A percentile compares a stretch with the other conserved stretches of the same genome.
phyloP scores from a whole-genome alignment of 2,113 vertebrate genomes.

The Salvelinus namaycush region DNA sequence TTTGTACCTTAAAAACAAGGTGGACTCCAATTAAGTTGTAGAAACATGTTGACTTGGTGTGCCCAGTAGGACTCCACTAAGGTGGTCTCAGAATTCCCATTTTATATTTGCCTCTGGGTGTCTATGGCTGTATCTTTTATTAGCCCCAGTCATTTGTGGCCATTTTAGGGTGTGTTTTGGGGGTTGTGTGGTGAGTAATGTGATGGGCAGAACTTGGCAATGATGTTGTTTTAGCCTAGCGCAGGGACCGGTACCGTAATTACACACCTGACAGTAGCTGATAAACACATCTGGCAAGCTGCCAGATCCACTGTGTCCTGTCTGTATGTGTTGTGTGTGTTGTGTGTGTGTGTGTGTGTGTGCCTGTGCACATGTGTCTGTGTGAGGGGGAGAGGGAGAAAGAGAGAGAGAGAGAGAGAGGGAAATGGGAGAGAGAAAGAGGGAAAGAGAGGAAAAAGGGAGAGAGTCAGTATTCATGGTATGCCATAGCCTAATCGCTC shows the following conservation, averaged over 20 bases:
- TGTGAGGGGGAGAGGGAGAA: no score
- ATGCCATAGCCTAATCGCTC: constrained; percentile 15
- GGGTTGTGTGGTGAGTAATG: constrained; percentile 15
- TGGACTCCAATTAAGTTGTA: no score
- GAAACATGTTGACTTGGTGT: no score
- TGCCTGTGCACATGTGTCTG: no score
- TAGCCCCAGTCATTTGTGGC: not conserved
- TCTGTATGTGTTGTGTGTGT: not conserved
- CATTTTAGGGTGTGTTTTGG: not conserved
- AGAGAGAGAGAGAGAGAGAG: not conserved
- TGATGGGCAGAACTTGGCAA: constrained; percentile 6
- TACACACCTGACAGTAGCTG: constrained; percentile 34
- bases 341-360: not conserved
- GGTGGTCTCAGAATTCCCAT: not conserved
- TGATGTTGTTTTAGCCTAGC: constrained; percentile 33
- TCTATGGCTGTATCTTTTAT: not conserved
- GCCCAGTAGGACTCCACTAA: not conserved
- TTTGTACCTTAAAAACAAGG: no score
- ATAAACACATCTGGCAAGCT: constrained; percentile 45
- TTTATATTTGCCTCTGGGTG: not conserved
- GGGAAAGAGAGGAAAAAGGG: not conserved
- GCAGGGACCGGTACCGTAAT: constrained; percentile 35
- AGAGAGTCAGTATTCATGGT: not conserved
- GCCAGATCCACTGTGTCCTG: constrained; percentile 7
- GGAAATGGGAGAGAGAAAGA: not conserved